Evolutionary conservation across 2,113 vertebrate genomes (phyloP), one percentile per base, ranked within the genome.

Genomic region (Megaceryle maxima): DNA sequence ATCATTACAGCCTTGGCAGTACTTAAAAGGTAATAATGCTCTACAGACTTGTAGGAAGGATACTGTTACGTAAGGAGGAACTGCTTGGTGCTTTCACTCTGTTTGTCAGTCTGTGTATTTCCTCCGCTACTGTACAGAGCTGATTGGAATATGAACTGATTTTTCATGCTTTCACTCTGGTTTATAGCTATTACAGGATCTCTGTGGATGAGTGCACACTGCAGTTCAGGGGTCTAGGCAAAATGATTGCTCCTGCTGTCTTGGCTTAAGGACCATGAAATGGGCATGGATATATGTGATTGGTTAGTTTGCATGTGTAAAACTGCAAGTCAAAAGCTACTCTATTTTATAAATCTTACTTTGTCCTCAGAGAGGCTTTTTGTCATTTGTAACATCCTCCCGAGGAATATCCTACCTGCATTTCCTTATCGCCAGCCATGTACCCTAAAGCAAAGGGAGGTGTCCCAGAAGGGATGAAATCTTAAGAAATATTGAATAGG

Each of bases 11-110:
- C 39, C 57, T 83, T 46, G 67, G 46, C 69, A 91, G 91, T 76
- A 92, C 64, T 96, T 84, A 87, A 91, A 91, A 96, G 66, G 70
- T 88, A 85, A 16, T 31, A 20, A 43, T 60, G 48, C 76, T 80
- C 4, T 11, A 59, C 50, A 86, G 87, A 41, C 75, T 60, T 43
- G 51, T 26, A 35, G 85, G 50, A 70, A 93, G 67, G 82, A 25
- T 76, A 16, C 33, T 64, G 75, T 94, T 93, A 75, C 35, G 2
- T 80, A 92, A 79, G 67, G 75, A 62, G 39, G 29, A 78, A 66
- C n/a, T 43, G 41, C 66, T 41, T 10, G 11, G 74, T 33, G 74
- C 90, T 91, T 89, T 74, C 0, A 0, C 66, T 87, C 60, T 63
- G 16, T 83, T 76, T 82, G 43, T 56, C 82, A 43, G 67, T n/a